Evolutionary conservation across 2,888 invertebrate genomes (phyloP).

Genomic region (Hetaerina titia): DNA sequence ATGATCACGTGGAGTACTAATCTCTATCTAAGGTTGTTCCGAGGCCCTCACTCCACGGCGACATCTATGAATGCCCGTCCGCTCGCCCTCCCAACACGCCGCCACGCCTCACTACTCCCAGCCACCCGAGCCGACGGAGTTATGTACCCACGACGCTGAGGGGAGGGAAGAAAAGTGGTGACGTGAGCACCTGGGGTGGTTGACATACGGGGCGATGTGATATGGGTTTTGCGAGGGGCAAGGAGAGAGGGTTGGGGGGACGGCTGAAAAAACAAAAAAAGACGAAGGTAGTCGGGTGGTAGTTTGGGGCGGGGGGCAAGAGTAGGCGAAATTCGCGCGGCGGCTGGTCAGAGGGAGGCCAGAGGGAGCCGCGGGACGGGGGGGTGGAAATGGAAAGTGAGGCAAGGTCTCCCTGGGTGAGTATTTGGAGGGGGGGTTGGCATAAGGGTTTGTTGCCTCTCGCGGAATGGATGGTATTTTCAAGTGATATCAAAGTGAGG

Average conservation of each 20-base stretch:
- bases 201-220: neutral
- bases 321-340: neutral
- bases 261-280: neutral
- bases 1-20: no score
- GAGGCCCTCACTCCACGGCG: no score
- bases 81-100: no score
- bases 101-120: no score
- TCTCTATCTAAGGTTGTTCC: no score
- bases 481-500: constrained; percentile 26
- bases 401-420: neutral
- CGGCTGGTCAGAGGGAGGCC: neutral
- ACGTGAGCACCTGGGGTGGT: neutral
- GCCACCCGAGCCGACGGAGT: no score
- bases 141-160: no score
- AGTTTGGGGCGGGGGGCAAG: neutral
- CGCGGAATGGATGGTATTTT: constrained; percentile 18
- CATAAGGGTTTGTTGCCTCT: neutral
- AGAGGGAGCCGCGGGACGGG: neutral
- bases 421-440: neutral
- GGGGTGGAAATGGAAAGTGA: neutral
- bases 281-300: neutral
- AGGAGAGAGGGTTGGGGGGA: neutral
- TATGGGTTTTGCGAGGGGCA: neutral
- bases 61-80: no score
- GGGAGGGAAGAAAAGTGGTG: no score